Evolutionary conservation across 2,888 invertebrate genomes (phyloP).

Genomic region (Eristalis intricaria): DNA sequence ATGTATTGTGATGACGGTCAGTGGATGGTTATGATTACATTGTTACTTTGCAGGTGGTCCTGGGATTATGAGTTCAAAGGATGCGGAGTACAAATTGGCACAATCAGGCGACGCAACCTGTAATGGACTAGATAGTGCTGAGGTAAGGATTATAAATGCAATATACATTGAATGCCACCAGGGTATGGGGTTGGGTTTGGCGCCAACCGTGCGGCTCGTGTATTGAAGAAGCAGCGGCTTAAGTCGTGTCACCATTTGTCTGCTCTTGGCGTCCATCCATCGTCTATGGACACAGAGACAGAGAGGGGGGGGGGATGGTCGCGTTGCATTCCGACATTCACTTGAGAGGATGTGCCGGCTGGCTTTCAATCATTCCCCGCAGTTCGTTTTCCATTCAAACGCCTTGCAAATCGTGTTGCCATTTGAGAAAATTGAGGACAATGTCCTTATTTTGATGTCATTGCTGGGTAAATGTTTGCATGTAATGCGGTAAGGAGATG

Average conservation of each 20-base stretch:
- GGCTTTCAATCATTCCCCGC: background rate
- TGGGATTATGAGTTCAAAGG: conserved; percentile 79
- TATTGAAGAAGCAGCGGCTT: background rate
- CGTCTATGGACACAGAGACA: background rate
- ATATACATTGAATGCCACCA: conserved; percentile 9
- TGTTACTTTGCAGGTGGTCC: conserved; percentile 78
- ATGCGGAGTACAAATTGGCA: conserved; percentile 91
- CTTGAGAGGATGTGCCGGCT: background rate
- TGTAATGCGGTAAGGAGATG: conserved; percentile 23
- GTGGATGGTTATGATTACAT: conserved; percentile 61
- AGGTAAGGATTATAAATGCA: conserved; percentile 81
- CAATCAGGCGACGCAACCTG: conserved; percentile 97
- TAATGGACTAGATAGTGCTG: conserved; percentile 94
- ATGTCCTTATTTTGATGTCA: conserved; percentile 35
- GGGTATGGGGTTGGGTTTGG: background rate
- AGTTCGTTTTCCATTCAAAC: conserved; percentile 24
- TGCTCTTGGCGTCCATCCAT: conserved; percentile 2
- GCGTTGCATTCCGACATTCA: conserved; percentile 3
- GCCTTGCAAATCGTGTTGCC: conserved; percentile 42
- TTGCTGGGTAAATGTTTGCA: conserved; percentile 37
- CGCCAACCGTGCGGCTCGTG: no score
- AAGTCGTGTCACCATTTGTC: conserved; percentile 25
- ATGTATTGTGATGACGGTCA: conserved; percentile 33
- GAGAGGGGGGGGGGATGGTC: conserved; percentile 10
- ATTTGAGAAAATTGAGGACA: conserved; percentile 41